Conservation (phyloP, 23 tunicate species). For the Ascidia mentula region DNA sequence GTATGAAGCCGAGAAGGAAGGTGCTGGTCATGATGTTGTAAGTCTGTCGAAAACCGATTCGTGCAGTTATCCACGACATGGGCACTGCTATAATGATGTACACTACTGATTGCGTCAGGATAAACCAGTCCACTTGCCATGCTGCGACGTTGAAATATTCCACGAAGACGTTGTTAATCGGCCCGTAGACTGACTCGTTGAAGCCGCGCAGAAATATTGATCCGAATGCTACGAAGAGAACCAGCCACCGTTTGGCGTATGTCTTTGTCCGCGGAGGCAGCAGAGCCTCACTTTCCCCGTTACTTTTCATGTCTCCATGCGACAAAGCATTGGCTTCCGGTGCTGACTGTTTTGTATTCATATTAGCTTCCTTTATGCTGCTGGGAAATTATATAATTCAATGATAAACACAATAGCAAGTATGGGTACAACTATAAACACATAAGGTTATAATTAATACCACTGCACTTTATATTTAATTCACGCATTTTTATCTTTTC, state of each 20-base stretch:
- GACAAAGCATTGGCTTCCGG: too few relatives aligned
- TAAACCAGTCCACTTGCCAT: constrained; percentile 30
- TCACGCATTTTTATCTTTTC: too few relatives aligned
- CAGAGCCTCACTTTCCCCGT: background rate
- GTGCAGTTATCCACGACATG: constrained; percentile 8
- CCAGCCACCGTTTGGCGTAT: constrained; percentile 15
- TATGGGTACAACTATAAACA: too few relatives aligned
- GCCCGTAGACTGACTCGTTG: constrained; percentile 24
- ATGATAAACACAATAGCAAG: too few relatives aligned
- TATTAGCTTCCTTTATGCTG: too few relatives aligned
- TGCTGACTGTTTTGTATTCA: too few relatives aligned
- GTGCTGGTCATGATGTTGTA: background rate
- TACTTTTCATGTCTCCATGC: too few relatives aligned
- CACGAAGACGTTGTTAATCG: constrained; percentile 6
- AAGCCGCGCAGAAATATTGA: constrained; percentile 16
- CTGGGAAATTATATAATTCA: too few relatives aligned
- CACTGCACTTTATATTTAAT: too few relatives aligned
- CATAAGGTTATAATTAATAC: too few relatives aligned
- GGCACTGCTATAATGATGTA: constrained; percentile 7
- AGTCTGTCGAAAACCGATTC: constrained; percentile 6
- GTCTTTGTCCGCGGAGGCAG: background rate
- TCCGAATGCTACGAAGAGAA: background rate
- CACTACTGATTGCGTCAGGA: constrained; percentile 17
- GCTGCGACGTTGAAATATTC: constrained; percentile 2
- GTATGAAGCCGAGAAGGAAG: background rate